Evolutionary conservation across 2,113 vertebrate genomes (phyloP).

Genomic region (Zingel zingel): DNA sequence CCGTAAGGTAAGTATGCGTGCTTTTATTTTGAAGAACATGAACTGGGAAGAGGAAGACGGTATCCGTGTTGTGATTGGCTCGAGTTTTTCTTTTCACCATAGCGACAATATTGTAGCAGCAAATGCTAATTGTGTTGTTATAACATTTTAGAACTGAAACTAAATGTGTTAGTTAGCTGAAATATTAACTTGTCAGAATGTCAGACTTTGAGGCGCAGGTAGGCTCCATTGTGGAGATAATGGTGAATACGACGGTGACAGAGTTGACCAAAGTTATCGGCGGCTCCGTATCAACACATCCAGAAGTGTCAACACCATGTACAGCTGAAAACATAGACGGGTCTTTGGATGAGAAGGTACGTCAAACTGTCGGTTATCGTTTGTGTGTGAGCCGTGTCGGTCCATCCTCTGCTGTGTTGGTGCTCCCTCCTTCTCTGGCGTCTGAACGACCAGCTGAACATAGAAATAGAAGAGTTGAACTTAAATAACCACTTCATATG

Average conservation of each 20-base stretch:
- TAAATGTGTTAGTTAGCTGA: neutral
- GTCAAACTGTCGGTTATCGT: accelerated
- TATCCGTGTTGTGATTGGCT: neutral
- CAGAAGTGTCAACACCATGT: neutral
- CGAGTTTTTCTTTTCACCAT: neutral
- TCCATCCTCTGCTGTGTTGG: neutral
- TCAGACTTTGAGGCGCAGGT: constrained; percentile 63
- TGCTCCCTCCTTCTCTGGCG: neutral
- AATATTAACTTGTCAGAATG: constrained; percentile 33
- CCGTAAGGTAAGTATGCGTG: neutral
- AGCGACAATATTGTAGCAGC: neutral
- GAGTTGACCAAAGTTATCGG: constrained; percentile 71
- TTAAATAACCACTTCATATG: accelerated
- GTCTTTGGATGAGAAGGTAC: constrained; percentile 49
- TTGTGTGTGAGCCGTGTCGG: neutral
- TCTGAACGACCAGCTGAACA: constrained; percentile 50
- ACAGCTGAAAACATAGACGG: neutral
- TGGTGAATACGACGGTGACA: constrained; percentile 61
- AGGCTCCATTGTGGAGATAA: constrained; percentile 67
- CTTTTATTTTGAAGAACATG: constrained; percentile 59
- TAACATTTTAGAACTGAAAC: too few relatives aligned
- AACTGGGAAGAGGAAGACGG: constrained; percentile 24
- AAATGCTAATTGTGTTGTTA: neutral
- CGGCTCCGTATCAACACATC: neutral
- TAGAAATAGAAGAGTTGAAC: constrained; percentile 69